phyloP scores from a whole-genome alignment of 1,140 invertebrate species.

The Drosophila mauritiana region DNA sequence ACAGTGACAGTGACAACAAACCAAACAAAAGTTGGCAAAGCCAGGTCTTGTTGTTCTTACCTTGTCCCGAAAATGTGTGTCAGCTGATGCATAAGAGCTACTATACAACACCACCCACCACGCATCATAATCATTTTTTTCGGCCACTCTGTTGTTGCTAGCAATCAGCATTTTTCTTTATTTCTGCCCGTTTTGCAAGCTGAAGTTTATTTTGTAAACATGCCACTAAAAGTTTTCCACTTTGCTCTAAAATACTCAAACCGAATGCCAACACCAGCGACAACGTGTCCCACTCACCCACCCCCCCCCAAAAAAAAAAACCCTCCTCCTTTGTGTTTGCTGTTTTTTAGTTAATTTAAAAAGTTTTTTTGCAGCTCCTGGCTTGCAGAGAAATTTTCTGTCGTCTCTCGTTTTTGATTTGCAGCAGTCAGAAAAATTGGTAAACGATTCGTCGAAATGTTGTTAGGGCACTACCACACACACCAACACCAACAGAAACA shows the following conservation, averaged over 20 bases:
- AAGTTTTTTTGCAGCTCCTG: conserved; percentile 62
- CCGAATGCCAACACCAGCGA: conserved; percentile 79
- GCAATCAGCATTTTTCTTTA: conserved; percentile 77
- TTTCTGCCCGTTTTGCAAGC: conserved; percentile 71
- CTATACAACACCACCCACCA: conserved; percentile 22
- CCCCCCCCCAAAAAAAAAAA: not conserved
- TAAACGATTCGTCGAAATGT: conserved; percentile 78
- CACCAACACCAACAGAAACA: conserved; percentile 4
- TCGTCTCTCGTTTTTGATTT: conserved; percentile 70
- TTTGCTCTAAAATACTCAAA: conserved; percentile 83
- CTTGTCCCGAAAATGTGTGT: conserved; percentile 73
- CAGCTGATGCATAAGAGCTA: conserved; percentile 54
- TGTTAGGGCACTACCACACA: conserved; percentile 5
- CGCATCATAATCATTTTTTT: conserved; percentile 70
- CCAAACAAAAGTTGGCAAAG: conserved; percentile 70
- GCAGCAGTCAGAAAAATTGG: conserved; percentile 80
- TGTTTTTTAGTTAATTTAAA: conserved; percentile 82
- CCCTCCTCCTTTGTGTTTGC: conserved; percentile 28
- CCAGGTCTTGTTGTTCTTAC: conserved; percentile 52
- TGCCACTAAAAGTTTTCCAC: conserved; percentile 83
- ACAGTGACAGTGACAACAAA: conserved; percentile 75
- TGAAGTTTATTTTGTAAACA: conserved; percentile 83
- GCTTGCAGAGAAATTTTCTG: conserved; percentile 19
- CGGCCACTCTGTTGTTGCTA: conserved; percentile 40
- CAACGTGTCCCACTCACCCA: conserved; percentile 51